Percentiles rank a stretch among this genome's conserved stretches.
These are phyloP conservation scores for Agapornis canus DNA, from an alignment of 2,797 vertebrate species.

Conservation along the genomic window DNA sequence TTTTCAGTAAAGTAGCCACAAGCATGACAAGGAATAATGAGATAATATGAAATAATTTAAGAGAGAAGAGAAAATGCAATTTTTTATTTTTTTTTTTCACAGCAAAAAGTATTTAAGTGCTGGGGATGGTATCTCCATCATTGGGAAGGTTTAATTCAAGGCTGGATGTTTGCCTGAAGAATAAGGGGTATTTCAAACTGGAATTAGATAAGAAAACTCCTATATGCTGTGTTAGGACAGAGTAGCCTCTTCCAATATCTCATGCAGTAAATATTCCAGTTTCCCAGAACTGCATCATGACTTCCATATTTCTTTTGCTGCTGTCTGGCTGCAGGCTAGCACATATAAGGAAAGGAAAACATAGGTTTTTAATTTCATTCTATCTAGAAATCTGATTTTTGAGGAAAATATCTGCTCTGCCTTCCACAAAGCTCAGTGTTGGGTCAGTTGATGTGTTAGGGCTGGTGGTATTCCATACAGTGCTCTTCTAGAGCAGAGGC, in stretches of 20 bases:
- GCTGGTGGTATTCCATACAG: background rate
- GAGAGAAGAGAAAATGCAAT: background rate
- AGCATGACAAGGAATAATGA: background rate
- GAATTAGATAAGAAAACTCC: background rate
- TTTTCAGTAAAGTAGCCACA: background rate
- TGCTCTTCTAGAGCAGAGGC: background rate
- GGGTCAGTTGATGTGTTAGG: background rate
- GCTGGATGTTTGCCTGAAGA: background rate
- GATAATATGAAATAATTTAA: background rate
- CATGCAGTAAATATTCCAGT: background rate
- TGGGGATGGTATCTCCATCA: background rate
- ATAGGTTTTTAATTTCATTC: background rate
- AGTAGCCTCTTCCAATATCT: background rate
- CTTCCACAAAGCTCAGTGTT: background rate
- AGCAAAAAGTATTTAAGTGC: background rate
- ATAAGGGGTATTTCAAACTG: background rate
- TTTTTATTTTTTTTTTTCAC: background rate
- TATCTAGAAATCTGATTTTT: conserved; percentile 2
- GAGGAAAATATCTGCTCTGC: conserved; percentile 11
- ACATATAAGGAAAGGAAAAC: conserved; percentile 19
- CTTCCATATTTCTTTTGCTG: background rate
- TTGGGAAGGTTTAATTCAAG: background rate
- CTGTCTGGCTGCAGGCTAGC: background rate
- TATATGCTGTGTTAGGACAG: background rate
- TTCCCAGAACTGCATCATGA: background rate